Conservation (phyloP, 2,888 invertebrate genomes). For the Trypoxylon attenuatum region DNA sequence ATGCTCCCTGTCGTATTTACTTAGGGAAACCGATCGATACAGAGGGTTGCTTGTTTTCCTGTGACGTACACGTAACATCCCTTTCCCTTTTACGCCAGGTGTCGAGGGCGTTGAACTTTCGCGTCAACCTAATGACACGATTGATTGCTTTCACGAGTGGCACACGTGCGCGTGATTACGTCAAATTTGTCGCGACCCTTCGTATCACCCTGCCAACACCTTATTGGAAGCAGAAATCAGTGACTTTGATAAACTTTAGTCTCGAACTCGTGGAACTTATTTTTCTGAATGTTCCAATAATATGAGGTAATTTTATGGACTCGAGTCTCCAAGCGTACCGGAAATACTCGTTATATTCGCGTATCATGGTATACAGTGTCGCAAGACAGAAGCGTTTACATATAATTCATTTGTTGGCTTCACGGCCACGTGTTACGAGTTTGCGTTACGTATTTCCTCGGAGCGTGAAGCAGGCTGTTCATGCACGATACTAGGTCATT, state of each 20-base stretch:
- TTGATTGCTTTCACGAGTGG: constrained; percentile 10
- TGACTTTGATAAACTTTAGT: no score
- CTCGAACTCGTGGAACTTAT: no score
- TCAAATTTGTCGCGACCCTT: neutral
- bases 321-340: no score
- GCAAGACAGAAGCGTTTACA: constrained; percentile 35
- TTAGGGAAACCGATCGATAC: constrained; percentile 1
- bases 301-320: no score
- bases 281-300: neutral
- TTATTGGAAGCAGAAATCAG: neutral
- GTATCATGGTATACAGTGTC: no score
- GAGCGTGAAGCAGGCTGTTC: constrained; percentile 34
- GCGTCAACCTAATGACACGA: neutral
- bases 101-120: constrained; percentile 7
- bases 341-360: no score
- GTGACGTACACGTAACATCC: neutral
- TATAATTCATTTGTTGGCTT: constrained; percentile 51
- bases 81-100: neutral
- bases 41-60: neutral
- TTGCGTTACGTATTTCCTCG: constrained; percentile 51
- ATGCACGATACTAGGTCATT: constrained; percentile 45
- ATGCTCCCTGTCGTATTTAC: neutral
- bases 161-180: neutral
- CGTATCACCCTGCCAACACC: no score
- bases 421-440: constrained; percentile 57